These are phyloP conservation scores for Bugulina stolonifera DNA, from an alignment of 2,888 invertebrate genomes.

Conservation along the genomic window DNA sequence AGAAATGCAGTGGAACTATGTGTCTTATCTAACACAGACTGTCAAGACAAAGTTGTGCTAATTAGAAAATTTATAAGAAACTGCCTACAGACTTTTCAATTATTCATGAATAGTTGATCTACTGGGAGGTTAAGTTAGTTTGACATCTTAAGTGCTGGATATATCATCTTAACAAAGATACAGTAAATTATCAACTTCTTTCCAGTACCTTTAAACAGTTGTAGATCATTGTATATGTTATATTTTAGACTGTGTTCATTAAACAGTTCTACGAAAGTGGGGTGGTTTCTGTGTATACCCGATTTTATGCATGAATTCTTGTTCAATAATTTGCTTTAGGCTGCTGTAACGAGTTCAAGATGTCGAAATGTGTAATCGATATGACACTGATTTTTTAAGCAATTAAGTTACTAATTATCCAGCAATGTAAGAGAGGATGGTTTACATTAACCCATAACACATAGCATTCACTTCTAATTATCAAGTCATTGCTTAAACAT, in stretches of 20 bases:
- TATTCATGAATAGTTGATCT: background rate
- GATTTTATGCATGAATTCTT: too few species aligned
- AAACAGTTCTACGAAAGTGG: too few species aligned
- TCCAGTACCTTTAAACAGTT: too few species aligned
- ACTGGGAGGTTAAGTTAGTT: background rate
- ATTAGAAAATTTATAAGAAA: background rate
- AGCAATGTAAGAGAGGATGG: constrained; percentile 6
- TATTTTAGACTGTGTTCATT: too few species aligned
- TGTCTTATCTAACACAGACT: background rate
- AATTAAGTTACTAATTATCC: constrained; percentile 24
- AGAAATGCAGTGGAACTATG: background rate
- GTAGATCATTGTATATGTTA: too few species aligned
- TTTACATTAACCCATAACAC: constrained; percentile 4
- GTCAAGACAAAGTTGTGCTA: background rate
- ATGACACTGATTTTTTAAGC: constrained; percentile 22
- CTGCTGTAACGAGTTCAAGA: constrained; percentile 11
- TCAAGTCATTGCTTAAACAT: background rate
- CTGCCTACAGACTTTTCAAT: background rate
- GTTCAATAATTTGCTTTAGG: constrained; percentile 12
- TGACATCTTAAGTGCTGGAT: too few species aligned
- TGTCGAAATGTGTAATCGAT: constrained; percentile 5
- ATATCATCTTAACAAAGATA: too few species aligned
- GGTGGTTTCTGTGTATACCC: too few species aligned
- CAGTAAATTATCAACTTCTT: too few species aligned
- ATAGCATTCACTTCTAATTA: constrained; percentile 14